phyloP scores from a whole-genome alignment of 2,113 vertebrate species.

The Donacobius atricapilla region DNA sequence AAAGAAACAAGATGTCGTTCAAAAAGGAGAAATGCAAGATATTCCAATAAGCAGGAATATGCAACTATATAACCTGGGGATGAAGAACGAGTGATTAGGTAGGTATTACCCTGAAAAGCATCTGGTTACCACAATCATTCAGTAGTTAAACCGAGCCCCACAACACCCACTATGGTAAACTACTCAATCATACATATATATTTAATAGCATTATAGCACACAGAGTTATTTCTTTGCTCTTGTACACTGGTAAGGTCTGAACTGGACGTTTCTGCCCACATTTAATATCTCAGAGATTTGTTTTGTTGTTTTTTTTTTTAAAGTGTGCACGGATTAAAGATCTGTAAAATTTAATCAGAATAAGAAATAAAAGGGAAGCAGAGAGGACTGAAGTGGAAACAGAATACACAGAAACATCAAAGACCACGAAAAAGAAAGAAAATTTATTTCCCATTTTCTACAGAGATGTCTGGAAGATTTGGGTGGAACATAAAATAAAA shows the following conservation, averaged over 20 bases:
- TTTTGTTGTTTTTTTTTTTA: not conserved
- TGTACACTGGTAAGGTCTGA: not conserved
- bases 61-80: not conserved
- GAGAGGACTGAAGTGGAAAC: not conserved
- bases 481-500: not conserved
- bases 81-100: not conserved
- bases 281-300: not conserved
- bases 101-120: not conserved
- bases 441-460: not conserved
- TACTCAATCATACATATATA: not conserved
- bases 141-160: not conserved
- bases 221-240: not conserved
- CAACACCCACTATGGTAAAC: not conserved
- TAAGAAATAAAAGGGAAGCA: not conserved
- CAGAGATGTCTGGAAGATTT: not conserved
- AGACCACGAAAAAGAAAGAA: not conserved
- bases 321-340: not conserved
- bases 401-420: not conserved
- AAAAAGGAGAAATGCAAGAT: not conserved
- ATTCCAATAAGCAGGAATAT: not conserved
- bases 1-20: not conserved
- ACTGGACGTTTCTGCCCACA: not conserved
- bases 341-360: not conserved
- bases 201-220: not conserved
- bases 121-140: not conserved